Conservation (phyloP, 2,888 invertebrate species). For the Heliconius ismenius region DNA sequence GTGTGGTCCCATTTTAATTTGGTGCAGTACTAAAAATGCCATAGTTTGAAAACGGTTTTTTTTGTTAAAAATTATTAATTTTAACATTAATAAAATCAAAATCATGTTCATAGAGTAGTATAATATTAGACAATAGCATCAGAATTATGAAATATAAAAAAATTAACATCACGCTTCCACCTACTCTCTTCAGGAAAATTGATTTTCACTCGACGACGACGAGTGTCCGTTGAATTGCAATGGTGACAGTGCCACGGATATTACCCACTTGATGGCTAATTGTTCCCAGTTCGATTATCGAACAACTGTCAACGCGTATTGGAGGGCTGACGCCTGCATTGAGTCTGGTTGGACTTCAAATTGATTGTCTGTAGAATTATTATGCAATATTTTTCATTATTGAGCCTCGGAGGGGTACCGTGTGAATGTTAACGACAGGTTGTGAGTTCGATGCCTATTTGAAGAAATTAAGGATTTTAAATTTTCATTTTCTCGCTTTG, state of each 20-base stretch:
- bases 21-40: no score
- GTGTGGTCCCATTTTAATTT: no score
- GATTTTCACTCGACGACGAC: constrained; percentile 69
- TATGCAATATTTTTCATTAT: neutral
- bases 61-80: no score
- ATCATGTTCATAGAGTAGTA: no score
- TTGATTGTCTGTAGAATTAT: constrained; percentile 7
- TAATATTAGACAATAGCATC: neutral
- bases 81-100: no score
- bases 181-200: constrained; percentile 51
- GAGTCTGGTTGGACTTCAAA: constrained; percentile 53
- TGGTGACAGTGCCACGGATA: constrained; percentile 74
- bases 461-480: no score
- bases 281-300: constrained; percentile 80
- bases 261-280: constrained; percentile 79
- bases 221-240: constrained; percentile 71
- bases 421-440: neutral
- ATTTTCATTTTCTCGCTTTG: no score
- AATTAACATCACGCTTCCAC: constrained; percentile 21
- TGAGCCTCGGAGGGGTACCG: neutral
- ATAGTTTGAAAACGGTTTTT: no score
- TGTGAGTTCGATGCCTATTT: neutral
- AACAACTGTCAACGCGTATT: constrained; percentile 73
- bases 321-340: constrained; percentile 56
- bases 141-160: constrained; percentile 28